Percentiles rank a stretch among this genome's conserved stretches.
These are phyloP conservation scores for Euura lappo DNA, from an alignment of 1,140 invertebrate genomes.

Conservation along the genomic window DNA sequence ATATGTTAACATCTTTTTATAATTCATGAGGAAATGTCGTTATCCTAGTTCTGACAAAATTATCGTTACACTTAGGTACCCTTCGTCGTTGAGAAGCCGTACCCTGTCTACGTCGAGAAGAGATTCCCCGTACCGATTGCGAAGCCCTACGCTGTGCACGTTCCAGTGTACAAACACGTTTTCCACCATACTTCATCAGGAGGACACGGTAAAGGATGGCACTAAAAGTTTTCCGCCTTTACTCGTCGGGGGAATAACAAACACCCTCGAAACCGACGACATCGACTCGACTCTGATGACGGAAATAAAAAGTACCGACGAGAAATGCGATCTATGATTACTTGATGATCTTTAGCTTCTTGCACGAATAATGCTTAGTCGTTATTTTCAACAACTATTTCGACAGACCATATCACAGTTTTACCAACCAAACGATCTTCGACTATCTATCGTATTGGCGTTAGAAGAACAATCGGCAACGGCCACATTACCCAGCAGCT, in stretches of 20 bases:
- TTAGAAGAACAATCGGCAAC: background rate
- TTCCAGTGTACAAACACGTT: constrained; percentile 82
- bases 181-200: constrained; percentile 66
- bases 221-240: constrained; percentile 28
- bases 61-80: constrained; percentile 62
- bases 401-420: too few species aligned
- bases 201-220: constrained; percentile 45
- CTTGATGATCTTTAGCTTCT: too few species aligned
- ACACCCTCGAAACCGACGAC: background rate
- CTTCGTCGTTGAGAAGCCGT: constrained; percentile 77
- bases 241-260: background rate
- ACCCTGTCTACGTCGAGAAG: constrained; percentile 64
- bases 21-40: background rate
- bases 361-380: too few species aligned
- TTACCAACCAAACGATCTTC: too few species aligned
- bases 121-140: constrained; percentile 54
- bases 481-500: background rate
- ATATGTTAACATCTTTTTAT: constrained; percentile 5
- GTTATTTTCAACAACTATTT: too few species aligned
- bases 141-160: constrained; percentile 78
- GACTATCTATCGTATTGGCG: too few species aligned
- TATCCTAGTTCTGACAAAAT: too few species aligned
- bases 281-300: background rate
- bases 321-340: too few species aligned
- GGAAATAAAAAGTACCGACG: too few species aligned